These are phyloP conservation scores for Galago senegalensis DNA, from an alignment of 2,797 vertebrate species.

Conservation along the genomic window DNA sequence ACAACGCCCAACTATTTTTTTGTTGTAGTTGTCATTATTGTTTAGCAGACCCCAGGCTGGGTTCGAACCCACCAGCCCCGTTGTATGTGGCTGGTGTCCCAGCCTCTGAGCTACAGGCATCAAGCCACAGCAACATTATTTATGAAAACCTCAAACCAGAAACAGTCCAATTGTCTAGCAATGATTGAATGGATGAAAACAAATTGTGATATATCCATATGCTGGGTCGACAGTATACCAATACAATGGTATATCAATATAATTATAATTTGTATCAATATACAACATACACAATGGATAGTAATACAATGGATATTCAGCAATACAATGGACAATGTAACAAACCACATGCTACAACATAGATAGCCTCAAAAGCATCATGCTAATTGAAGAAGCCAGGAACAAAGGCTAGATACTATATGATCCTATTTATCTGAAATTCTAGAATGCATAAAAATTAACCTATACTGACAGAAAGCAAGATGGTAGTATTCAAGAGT, in stretches of 20 bases:
- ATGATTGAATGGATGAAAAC: not conserved
- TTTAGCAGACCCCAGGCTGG: too few relatives aligned
- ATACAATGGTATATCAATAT: not conserved
- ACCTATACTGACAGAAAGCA: slow-evolving; percentile 14
- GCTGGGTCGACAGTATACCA: not conserved
- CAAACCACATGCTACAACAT: not conserved
- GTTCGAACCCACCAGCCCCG: too few relatives aligned
- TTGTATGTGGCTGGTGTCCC: too few relatives aligned
- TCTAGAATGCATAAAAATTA: slow-evolving; percentile 43
- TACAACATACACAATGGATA: not conserved
- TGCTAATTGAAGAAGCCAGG: slow-evolving; percentile 30
- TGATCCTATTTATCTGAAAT: slow-evolving; percentile 46
- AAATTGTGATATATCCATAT: not conserved
- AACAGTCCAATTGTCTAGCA: slow-evolving; percentile 5
- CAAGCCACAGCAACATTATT: slow-evolving; percentile 13
- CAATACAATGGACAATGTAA: slow-evolving; percentile 49
- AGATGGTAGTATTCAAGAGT: not conserved
- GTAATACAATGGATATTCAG: slow-evolving; percentile 15
- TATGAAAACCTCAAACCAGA: not conserved
- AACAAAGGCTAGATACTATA: not conserved
- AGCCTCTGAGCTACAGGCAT: too few relatives aligned
- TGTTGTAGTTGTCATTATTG: too few relatives aligned
- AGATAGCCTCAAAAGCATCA: slow-evolving; percentile 44
- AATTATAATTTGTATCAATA: slow-evolving; percentile 11
- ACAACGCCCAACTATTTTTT: not conserved